Conservation (phyloP, 1,140 invertebrate genomes). For the Macrotrachela quadricornifera region DNA sequence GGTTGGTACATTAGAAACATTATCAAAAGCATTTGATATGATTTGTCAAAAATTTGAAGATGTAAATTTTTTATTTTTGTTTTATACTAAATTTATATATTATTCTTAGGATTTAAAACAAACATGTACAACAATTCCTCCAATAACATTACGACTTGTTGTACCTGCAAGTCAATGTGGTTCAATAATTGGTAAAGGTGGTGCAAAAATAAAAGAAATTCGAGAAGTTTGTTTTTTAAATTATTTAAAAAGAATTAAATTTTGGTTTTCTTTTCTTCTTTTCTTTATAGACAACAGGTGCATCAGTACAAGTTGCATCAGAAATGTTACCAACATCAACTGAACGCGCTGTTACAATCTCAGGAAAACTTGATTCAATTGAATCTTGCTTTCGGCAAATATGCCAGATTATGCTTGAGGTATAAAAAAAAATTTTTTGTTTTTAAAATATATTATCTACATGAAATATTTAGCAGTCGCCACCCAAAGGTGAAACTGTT, state of each 20-base stretch:
- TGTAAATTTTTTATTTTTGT: constrained; percentile 36
- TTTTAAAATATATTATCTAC: no score
- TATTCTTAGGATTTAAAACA: constrained; percentile 23
- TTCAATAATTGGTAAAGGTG: constrained; percentile 62
- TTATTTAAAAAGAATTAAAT: not conserved
- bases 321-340: constrained; percentile 99
- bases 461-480: constrained; percentile 62
- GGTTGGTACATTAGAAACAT: constrained; percentile 79
- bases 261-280: no score
- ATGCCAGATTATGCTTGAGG: constrained; percentile 97
- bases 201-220: constrained; percentile 32
- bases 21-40: constrained; percentile 92
- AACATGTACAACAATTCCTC: constrained; percentile 36
- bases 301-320: constrained; percentile 64
- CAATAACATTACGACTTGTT: constrained; percentile 71
- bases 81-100: not conserved
- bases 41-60: constrained; percentile 99
- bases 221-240: constrained; percentile 22
- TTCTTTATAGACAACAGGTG: constrained; percentile 28
- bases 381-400: constrained; percentile 98
- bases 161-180: constrained; percentile 97
- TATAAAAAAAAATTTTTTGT: no score
- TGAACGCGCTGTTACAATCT: constrained; percentile 93
- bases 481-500: constrained; percentile 92
- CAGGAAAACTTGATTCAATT: constrained; percentile 84